Base-by-base conservation (phyloP, 2,888 invertebrate species). In the Zelleria hepariella region DNA sequence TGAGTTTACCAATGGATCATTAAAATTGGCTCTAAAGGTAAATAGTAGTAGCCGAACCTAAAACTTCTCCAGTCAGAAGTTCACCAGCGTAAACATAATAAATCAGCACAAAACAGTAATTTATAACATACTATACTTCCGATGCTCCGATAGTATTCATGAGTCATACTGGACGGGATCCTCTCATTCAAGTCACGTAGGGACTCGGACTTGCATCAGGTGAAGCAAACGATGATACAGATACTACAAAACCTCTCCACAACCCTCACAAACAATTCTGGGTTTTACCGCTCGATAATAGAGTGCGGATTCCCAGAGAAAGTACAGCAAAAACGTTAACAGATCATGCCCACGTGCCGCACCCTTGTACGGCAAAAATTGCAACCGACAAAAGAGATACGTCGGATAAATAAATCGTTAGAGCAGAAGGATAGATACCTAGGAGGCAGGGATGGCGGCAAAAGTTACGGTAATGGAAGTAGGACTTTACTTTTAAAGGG, bases 201-300 rank as follows among this genome's bases (percentile, higher is more conserved):
- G 27, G 66, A 66, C 69, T 68, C 68, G 69, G 72, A 69, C 59
- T 61, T 60, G 69, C 69, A 75, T 78, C 77, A 80, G 82, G 80
- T 83, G 80, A 77, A 68, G 66, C 74, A 71, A 67, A 64, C 66
- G 64, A 66, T 65, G 79, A 80, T 82, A 82, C 78, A 77, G 75
- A 84, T 83, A 49, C 6, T n/a, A 51, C 58, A 51, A 58, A 49
- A 42, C 32, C 27, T 7, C 7, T 7, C 7, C 54, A n/a, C 10
- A 53, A 7, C 53, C 24, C 53, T 23, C 25, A 8, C 53, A 25
- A 53, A 42, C 32, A 15, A 42, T 15, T 7, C 3, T 42, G 32
- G 15, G 15, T 5, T 15, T 42, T 42, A 42, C 1, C 15, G 32
- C 15, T 15, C 4, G 15, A 15, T 15, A 42, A 42, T 15, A 42